These are phyloP conservation scores for Xestobium rufovillosum DNA, from an alignment of 2,888 invertebrate species.

Conservation along the genomic window DNA sequence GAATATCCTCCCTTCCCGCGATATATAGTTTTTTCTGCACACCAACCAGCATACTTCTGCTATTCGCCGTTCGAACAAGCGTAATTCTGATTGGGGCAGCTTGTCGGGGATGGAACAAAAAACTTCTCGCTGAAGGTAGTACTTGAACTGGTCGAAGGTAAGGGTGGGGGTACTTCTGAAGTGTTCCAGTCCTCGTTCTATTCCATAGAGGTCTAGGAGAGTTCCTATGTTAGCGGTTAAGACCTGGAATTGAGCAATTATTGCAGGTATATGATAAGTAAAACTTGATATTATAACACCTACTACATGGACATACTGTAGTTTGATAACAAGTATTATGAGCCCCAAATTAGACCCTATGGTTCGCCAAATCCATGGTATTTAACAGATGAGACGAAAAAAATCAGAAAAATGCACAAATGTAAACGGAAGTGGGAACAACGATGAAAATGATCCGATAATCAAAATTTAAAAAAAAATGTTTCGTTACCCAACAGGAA, in stretches of 20 bases:
- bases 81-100: conserved; percentile 48
- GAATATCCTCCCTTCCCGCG: conserved; percentile 54
- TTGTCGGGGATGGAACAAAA: conserved; percentile 59
- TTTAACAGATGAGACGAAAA: too few species aligned
- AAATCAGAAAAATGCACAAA: conserved; percentile 6
- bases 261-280: too few species aligned
- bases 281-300: too few species aligned
- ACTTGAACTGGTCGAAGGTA: conserved; percentile 67
- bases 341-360: conserved; percentile 2
- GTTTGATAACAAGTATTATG: too few species aligned
- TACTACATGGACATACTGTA: too few species aligned
- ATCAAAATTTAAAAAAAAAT: too few species aligned
- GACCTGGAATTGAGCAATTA: conserved; percentile 50
- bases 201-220: conserved; percentile 66
- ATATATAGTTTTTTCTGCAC: conserved; percentile 58
- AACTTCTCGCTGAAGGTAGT: conserved; percentile 69
- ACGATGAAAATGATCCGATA: too few species aligned
- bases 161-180: conserved; percentile 61
- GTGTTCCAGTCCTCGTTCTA: conserved; percentile 73
- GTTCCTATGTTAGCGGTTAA: conserved; percentile 76
- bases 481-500: too few species aligned
- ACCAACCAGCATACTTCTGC: conserved; percentile 77
- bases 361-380: too few species aligned
- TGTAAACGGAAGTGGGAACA: too few species aligned
- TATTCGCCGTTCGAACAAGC: conserved; percentile 58